These are phyloP conservation scores for Tangara arthus DNA, from an alignment of 2,797 vertebrate species.

Conservation along the genomic window DNA sequence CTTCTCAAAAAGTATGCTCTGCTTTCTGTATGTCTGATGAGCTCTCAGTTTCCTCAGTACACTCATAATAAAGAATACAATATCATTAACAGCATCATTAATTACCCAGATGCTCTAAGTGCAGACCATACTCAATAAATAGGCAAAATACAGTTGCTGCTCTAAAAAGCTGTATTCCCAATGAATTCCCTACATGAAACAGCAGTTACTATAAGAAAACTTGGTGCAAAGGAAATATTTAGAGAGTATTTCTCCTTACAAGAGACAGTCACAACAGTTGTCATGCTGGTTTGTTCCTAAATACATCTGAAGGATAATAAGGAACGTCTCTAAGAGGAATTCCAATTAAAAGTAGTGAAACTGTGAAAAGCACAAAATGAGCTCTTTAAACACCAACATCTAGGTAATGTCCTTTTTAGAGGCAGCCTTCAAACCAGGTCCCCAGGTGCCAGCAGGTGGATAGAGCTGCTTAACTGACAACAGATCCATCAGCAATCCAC, in stretches of 20 bases:
- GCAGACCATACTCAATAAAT: not conserved
- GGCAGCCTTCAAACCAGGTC: not conserved
- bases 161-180: not conserved
- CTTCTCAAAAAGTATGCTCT: not conserved
- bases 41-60: not conserved
- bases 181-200: not conserved
- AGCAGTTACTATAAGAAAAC: not conserved
- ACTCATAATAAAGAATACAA: not conserved
- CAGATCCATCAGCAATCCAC: not conserved
- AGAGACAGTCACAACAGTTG: not conserved
- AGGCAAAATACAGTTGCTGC: not conserved
- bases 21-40: not conserved
- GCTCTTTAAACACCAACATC: not conserved
- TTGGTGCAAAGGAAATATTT: not conserved
- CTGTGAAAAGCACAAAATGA: not conserved
- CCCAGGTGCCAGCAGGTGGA: not conserved
- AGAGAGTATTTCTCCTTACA: not conserved
- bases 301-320: not conserved
- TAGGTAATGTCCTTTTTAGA: not conserved
- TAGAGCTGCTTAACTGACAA: not conserved
- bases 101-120: not conserved
- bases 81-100: not conserved
- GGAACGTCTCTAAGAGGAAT: not conserved
- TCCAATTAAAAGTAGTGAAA: not conserved
- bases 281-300: not conserved